Conservation (phyloP, 2,888 invertebrate genomes). For the Trachelus troglodyta region DNA sequence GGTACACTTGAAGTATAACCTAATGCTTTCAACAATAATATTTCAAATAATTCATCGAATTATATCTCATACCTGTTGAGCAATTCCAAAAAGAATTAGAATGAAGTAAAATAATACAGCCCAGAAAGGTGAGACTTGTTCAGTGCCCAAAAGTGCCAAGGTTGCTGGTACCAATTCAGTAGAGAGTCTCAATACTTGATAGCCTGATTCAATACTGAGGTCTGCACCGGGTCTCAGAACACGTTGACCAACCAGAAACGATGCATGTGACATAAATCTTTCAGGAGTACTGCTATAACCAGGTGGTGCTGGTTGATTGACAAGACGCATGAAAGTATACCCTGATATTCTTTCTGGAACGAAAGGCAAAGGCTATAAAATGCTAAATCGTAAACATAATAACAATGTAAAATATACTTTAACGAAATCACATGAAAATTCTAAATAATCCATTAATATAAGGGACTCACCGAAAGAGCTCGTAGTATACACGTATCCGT, state of each 20-base stretch:
- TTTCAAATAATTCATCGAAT: background rate
- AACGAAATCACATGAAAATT: background rate
- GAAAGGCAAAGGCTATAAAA: constrained; percentile 11
- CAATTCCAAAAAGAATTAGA: constrained; percentile 87
- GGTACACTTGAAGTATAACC: background rate
- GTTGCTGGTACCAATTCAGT: constrained; percentile 93
- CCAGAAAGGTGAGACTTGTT: constrained; percentile 88
- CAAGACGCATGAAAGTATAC: constrained; percentile 77
- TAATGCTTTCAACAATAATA: background rate
- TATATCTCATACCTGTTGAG: constrained; percentile 74
- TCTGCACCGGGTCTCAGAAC: constrained; percentile 72
- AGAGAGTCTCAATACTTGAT: constrained; percentile 85
- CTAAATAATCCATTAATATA: background rate
- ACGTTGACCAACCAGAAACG: constrained; percentile 78
- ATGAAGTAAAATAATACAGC: constrained; percentile 87
- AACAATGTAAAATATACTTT: constrained; percentile 9
- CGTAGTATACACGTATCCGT: constrained; percentile 81
- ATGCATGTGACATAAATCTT: constrained; percentile 78
- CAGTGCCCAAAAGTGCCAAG: constrained; percentile 79
- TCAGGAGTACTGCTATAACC: constrained; percentile 73
- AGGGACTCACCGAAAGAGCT: constrained; percentile 84
- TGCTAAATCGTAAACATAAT: background rate
- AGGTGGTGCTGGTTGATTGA: constrained; percentile 73
- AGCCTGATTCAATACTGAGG: constrained; percentile 76
- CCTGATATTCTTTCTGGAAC: constrained; percentile 77